Conservation (phyloP, 2,888 invertebrate species). For the Lasiommata megera region DNA sequence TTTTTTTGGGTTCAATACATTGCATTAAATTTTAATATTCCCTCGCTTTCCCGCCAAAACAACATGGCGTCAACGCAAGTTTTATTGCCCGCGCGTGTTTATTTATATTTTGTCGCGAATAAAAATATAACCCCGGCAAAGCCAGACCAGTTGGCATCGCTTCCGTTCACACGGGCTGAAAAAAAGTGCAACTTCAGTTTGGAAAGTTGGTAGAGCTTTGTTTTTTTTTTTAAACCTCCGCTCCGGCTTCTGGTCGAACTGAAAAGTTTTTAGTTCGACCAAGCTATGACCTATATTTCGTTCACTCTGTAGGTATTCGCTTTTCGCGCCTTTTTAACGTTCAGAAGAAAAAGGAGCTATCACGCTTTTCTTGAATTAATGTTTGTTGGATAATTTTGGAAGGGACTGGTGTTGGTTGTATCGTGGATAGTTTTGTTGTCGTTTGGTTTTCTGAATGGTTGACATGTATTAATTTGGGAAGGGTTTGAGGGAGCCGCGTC, state of each 20-base stretch:
- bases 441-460: too few species aligned
- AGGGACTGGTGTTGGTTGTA: too few species aligned
- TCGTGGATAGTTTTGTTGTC: too few species aligned
- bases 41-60: constrained; percentile 1
- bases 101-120: constrained; percentile 16
- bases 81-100: constrained; percentile 6
- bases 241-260: background rate
- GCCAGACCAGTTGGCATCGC: constrained; percentile 18
- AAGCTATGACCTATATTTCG: background rate
- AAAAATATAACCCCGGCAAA: background rate
- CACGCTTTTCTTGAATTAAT: too few species aligned
- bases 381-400: too few species aligned
- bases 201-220: background rate
- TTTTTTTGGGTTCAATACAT: too few species aligned
- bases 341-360: too few species aligned
- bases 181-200: background rate
- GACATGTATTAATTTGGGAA: too few species aligned
- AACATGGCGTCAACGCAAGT: background rate
- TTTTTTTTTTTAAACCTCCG: background rate
- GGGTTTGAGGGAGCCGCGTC: too few species aligned
- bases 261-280: background rate
- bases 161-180: constrained; percentile 20
- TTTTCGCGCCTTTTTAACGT: too few species aligned
- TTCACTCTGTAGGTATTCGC: background rate
- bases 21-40: background rate